Evolutionary conservation across 2,113 vertebrate genomes (phyloP).

Genomic region (Dunckerocampus dactyliophorus): DNA sequence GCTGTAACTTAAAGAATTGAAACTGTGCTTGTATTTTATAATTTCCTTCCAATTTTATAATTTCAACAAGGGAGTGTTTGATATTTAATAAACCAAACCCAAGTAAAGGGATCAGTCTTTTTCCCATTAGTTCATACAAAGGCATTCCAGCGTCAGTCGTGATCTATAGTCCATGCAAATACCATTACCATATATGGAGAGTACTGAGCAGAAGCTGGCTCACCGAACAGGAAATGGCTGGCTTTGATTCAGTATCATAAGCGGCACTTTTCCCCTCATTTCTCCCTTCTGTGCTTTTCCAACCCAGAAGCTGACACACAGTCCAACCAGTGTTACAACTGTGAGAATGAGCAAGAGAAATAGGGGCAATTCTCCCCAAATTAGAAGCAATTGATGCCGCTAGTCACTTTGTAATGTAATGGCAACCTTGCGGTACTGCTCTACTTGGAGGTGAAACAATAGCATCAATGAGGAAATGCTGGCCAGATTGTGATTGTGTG

Average conservation of each 20-base stretch:
- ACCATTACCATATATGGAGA: conserved; percentile 81
- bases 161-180: conserved; percentile 77
- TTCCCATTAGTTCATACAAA: conserved; percentile 56
- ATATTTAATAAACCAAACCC: conserved; percentile 1
- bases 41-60: no score
- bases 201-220: conserved; percentile 59
- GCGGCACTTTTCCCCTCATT: conserved; percentile 62
- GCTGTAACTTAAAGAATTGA: background rate
- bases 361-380: conserved; percentile 31
- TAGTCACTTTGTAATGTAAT: conserved; percentile 8
- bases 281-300: conserved; percentile 47
- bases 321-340: conserved; percentile 32
- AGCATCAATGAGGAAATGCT: background rate
- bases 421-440: conserved; percentile 5
- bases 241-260: conserved; percentile 75
- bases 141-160: conserved; percentile 61
- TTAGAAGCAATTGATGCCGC: conserved; percentile 19
- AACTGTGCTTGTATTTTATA: background rate
- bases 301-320: conserved; percentile 42
- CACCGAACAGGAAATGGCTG: conserved; percentile 75
- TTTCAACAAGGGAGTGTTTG: no score
- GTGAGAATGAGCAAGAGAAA: conserved; percentile 25
- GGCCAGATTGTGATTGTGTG: background rate
- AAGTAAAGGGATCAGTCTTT: conserved; percentile 34
- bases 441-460: background rate